Evolutionary conservation across 1,140 invertebrate genomes (phyloP).

Genomic region (Melitaea cinxia): DNA sequence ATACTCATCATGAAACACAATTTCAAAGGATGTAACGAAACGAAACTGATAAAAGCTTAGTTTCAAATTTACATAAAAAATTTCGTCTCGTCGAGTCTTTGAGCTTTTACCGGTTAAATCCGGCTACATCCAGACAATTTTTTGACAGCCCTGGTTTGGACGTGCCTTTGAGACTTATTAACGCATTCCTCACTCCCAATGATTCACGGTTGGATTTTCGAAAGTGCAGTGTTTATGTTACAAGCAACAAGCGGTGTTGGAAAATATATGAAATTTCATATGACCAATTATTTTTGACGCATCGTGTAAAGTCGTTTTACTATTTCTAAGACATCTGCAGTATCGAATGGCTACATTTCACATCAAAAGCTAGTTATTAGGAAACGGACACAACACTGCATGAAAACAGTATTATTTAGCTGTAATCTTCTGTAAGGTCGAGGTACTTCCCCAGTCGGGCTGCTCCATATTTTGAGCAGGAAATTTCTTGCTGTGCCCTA

Average conservation of each 20-base stretch:
- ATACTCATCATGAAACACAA: background rate
- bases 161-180: constrained; percentile 58
- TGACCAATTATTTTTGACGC: background rate
- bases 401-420: too few relatives aligned
- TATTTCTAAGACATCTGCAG: too few relatives aligned
- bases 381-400: too few relatives aligned
- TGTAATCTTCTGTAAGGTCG: too few relatives aligned
- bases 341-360: too few relatives aligned
- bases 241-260: constrained; percentile 1
- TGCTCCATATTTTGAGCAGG: too few relatives aligned
- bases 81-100: background rate
- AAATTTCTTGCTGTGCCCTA: too few relatives aligned
- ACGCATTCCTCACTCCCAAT: constrained; percentile 58
- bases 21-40: background rate
- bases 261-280: background rate
- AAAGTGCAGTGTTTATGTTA: constrained; percentile 30
- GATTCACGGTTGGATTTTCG: constrained; percentile 61
- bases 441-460: too few relatives aligned
- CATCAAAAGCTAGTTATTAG: too few relatives aligned
- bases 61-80: background rate
- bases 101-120: background rate
- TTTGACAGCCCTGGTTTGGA: constrained; percentile 35
- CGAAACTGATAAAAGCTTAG: background rate
- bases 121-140: background rate
- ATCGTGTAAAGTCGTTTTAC: background rate